These are phyloP conservation scores for Otolemur garnettii DNA, from an alignment of 2,113 vertebrate genomes.

Conservation along the genomic window DNA sequence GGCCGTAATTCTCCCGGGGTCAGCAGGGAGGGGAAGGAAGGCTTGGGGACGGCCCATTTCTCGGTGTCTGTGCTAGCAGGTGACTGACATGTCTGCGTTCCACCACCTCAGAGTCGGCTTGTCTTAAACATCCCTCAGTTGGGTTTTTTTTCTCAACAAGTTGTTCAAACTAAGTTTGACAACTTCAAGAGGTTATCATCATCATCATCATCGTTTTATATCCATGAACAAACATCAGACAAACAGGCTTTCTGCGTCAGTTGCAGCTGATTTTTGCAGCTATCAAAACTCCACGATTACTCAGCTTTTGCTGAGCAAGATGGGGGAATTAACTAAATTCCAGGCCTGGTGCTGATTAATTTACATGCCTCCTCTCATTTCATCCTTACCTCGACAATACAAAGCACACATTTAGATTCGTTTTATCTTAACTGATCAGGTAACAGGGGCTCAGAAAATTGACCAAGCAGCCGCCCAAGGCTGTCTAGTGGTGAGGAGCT, in stretches of 20 bases:
- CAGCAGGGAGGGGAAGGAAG: too few species aligned
- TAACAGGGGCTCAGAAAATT: background rate
- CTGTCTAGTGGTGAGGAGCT: background rate
- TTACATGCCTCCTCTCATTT: background rate
- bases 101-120: background rate
- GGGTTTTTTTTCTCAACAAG: background rate
- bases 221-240: background rate
- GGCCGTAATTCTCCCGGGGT: fast-evolving
- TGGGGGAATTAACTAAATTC: background rate
- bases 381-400: background rate
- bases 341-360: too few species aligned
- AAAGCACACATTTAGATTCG: background rate
- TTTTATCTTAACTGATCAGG: background rate
- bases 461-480: background rate
- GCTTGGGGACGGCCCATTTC: background rate
- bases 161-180: background rate
- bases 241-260: background rate
- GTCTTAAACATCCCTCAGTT: background rate
- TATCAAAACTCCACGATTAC: background rate
- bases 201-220: background rate
- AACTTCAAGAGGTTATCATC: background rate
- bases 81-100: background rate
- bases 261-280: background rate
- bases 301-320: background rate
- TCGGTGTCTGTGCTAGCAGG: background rate